phyloP scores from a whole-genome alignment of 1,140 invertebrate species.

The Pentalonia nigronervosa region DNA sequence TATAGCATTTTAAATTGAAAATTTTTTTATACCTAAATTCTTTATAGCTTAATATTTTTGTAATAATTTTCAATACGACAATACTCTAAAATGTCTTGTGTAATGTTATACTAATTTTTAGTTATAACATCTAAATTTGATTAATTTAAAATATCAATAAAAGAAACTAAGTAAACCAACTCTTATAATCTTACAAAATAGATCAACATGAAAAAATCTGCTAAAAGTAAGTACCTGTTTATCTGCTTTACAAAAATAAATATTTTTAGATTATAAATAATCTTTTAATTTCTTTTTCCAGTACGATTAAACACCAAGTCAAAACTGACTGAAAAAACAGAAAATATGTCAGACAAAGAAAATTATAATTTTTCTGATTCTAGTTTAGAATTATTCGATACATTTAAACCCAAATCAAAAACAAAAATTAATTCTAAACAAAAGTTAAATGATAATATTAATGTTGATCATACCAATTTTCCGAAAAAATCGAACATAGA shows the following conservation, averaged over 20 bases:
- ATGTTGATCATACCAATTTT: not conserved
- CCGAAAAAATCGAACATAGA: not conserved
- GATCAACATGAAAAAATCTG: not conserved
- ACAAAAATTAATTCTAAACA: not conserved
- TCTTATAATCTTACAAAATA: not conserved
- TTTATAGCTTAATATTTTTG: too few species aligned
- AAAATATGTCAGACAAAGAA: not conserved
- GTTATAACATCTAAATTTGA: not conserved
- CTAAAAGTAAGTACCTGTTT: not conserved
- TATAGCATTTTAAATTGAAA: not conserved
- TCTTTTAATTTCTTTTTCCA: not conserved
- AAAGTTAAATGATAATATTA: not conserved
- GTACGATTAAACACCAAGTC: not conserved
- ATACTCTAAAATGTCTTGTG: not conserved
- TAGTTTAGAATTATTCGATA: conserved; percentile 51
- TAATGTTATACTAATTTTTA: not conserved
- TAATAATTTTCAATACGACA: too few species aligned
- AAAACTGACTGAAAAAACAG: not conserved
- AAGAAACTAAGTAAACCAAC: not conserved
- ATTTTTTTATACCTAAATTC: not conserved
- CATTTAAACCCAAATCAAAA: conserved; percentile 25
- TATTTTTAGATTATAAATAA: not conserved
- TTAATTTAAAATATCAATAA: not conserved
- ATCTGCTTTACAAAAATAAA: not conserved
- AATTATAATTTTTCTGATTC: conserved; percentile 29